Evolutionary conservation across 2,888 invertebrate genomes (phyloP).

Genomic region (Encarsia formosa): DNA sequence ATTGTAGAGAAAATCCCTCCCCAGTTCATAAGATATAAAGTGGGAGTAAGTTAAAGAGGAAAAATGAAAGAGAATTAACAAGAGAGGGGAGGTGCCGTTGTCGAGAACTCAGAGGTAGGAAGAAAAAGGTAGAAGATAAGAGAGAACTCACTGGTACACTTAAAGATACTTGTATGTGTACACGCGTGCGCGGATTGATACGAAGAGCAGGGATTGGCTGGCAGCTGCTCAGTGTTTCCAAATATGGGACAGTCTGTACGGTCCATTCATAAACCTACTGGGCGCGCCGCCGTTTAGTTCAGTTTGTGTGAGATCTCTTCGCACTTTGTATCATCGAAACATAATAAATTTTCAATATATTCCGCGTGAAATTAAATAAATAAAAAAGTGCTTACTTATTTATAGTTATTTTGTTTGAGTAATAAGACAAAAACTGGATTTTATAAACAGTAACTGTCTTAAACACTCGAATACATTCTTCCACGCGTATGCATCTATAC

Average conservation of each 20-base stretch:
- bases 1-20: constrained; percentile 17
- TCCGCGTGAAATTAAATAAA: constrained; percentile 21
- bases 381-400: neutral
- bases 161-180: constrained; percentile 10
- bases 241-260: constrained; percentile 74
- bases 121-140: constrained; percentile 24
- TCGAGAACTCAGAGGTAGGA: constrained; percentile 24
- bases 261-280: constrained; percentile 80
- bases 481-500: too few relatives aligned
- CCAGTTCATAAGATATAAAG: constrained; percentile 12
- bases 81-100: constrained; percentile 24
- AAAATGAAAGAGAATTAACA: constrained; percentile 13
- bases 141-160: constrained; percentile 24
- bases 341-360: constrained; percentile 28
- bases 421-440: too few relatives aligned
- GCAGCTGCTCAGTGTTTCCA: constrained; percentile 64
- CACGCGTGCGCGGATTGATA: constrained; percentile 30
- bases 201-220: constrained; percentile 55
- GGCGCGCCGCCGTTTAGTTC: constrained; percentile 62
- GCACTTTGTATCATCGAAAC: constrained; percentile 45
- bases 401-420: too few relatives aligned
- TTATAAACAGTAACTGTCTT: too few relatives aligned
- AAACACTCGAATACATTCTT: too few relatives aligned
- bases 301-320: constrained; percentile 57
- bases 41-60: constrained; percentile 18